Conservation (phyloP, 2,113 vertebrate species). For the Donacobius atricapilla region DNA sequence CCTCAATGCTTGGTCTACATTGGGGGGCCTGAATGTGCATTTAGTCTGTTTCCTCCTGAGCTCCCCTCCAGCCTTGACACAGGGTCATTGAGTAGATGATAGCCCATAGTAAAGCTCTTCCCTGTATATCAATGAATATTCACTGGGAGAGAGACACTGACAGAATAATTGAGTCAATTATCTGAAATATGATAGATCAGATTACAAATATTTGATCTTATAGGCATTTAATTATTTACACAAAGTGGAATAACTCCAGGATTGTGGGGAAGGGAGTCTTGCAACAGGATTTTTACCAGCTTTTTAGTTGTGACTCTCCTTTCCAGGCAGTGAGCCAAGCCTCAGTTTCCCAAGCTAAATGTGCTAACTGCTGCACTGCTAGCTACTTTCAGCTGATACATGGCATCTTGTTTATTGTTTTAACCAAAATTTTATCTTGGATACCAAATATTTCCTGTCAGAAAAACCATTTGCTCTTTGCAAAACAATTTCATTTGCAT, state of each 20-base stretch:
- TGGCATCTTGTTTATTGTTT: background rate
- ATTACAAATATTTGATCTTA: background rate
- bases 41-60: background rate
- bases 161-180: slow-evolving; percentile 10
- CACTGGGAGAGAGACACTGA: background rate
- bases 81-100: background rate
- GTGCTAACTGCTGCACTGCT: background rate
- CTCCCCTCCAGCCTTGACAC: background rate
- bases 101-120: background rate
- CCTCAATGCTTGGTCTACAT: background rate
- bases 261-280: background rate
- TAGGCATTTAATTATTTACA: background rate
- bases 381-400: background rate
- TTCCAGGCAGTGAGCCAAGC: background rate
- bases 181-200: background rate
- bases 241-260: background rate
- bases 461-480: background rate
- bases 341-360: background rate
- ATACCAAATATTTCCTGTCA: background rate
- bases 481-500: background rate
- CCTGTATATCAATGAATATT: background rate
- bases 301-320: background rate
- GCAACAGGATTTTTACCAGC: background rate
- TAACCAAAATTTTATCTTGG: background rate
- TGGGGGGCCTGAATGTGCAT: background rate